A percentile compares a stretch with the other conserved stretches of the same genome.
Conservation (phyloP, 2,888 invertebrate species). For the Holacanthella duospinosa region DNA sequence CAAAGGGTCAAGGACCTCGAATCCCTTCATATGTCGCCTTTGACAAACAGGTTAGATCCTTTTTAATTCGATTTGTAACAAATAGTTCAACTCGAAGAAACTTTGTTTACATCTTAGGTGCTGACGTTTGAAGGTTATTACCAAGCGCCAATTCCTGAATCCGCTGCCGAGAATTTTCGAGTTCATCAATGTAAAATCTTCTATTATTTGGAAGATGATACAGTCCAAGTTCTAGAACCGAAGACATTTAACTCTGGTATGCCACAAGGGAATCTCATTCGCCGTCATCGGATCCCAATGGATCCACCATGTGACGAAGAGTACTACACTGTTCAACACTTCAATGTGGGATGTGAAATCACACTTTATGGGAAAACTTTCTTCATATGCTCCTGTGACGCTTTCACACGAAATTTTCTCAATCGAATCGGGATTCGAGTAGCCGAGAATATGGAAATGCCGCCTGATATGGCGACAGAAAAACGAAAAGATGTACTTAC, state of each 20-base stretch:
- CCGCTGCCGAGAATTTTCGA: constrained; percentile 54
- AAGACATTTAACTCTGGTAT: constrained; percentile 71
- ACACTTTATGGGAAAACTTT: constrained; percentile 69
- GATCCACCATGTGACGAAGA: constrained; percentile 61
- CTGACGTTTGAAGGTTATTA: constrained; percentile 67
- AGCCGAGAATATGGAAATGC: constrained; percentile 54
- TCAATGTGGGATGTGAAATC: constrained; percentile 72
- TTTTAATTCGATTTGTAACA: neutral
- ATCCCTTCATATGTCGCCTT: constrained; percentile 76
- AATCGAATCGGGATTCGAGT: constrained; percentile 75
- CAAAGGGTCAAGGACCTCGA: constrained; percentile 61
- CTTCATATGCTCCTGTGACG: constrained; percentile 73
- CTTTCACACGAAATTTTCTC: constrained; percentile 72
- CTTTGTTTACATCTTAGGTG: constrained; percentile 47
- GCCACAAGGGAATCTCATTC: constrained; percentile 61
- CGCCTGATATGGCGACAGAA: constrained; percentile 43
- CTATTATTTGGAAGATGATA: constrained; percentile 83
- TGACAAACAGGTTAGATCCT: constrained; percentile 67
- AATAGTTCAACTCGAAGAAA: too few species aligned
- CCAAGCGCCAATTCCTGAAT: constrained; percentile 69
- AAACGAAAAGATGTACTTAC: constrained; percentile 38
- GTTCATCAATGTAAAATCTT: constrained; percentile 70
- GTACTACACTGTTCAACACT: constrained; percentile 71
- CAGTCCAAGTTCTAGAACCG: constrained; percentile 76
- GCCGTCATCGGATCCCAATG: constrained; percentile 68